phyloP scores from a whole-genome alignment of 2,888 invertebrate species.

The Zaprionus obscuricornis region DNA sequence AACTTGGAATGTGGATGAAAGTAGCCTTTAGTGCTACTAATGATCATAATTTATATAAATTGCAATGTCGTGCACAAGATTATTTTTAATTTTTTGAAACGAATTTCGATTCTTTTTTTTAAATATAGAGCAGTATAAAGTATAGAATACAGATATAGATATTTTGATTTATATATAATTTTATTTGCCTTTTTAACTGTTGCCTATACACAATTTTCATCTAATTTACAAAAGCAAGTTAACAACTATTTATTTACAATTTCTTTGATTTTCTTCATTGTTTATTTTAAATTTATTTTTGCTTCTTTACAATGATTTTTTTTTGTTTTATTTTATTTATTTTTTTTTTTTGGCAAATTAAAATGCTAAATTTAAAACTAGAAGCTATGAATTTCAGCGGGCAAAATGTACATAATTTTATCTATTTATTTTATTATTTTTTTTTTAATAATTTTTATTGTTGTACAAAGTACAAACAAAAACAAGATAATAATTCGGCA shows the following conservation, averaged over 20 bases:
- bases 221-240: slow-evolving; percentile 68
- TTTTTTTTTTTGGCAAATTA: slow-evolving; percentile 53
- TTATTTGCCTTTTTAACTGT: slow-evolving; percentile 58
- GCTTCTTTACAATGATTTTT: slow-evolving; percentile 3
- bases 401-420: slow-evolving; percentile 33
- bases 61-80: too few species aligned
- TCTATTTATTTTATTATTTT: neutral
- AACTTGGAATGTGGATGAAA: neutral
- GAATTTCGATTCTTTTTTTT: too few species aligned
- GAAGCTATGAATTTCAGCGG: slow-evolving; percentile 49
- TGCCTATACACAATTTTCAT: slow-evolving; percentile 61
- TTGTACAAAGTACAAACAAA: slow-evolving; percentile 7
- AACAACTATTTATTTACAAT: slow-evolving; percentile 58
- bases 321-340: slow-evolving; percentile 14
- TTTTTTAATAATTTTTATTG: slow-evolving; percentile 2
- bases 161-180: slow-evolving; percentile 33
- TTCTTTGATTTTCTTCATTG: slow-evolving; percentile 25
- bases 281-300: slow-evolving; percentile 21
- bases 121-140: too few species aligned
- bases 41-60: too few species aligned
- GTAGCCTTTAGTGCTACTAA: too few species aligned
- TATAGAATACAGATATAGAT: slow-evolving; percentile 18
- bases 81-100: too few species aligned
- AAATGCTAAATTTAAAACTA: slow-evolving; percentile 55
- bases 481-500: too few species aligned